Base-by-base conservation (phyloP, 2,113 vertebrate genomes). In the Sphyrna mokarran region DNA sequence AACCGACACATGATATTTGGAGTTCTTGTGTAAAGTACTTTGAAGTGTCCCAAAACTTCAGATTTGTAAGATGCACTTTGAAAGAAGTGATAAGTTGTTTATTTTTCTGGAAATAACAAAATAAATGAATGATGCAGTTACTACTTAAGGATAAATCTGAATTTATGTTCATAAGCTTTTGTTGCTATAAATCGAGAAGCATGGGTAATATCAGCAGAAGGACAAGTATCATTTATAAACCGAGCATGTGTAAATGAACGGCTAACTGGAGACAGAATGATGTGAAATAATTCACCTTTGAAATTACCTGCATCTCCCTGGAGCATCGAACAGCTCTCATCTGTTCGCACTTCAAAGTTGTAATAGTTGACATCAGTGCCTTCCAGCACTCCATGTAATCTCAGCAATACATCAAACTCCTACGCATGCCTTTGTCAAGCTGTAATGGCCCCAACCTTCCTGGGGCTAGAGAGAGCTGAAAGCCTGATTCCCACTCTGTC, bases 301-400 rank as follows among this genome's bases (percentile, higher is more conserved):
- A 91, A 91, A 91, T 91, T 91, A 91, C 89, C 89, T 90, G 54
- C 87, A 61, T 90, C 54, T 90, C 54, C 87, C 87, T 37, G 89
- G 5, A 94, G 63, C 93, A 22, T 16, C 43, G 37, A 69, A 70
- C 37, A 54, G 48, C 94, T 95, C 94, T 95, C 94, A 95, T 69
- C 94, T 54, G 63, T 95, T 72, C 68, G 33, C 68, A 95, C 68
- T 72, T 95, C 94, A 70, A 72, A 70, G 37, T 95, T 72, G 68
- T 54, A 72, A 72, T 48, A 72, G 66, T 72, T 33, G 69, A 95
- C 69, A 72, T 43, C 94, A 72, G 94, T 95, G 94, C 69, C 94
- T 95, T 95, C 69, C 23, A 68, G 94, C 94, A 72, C 3, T 48
- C 94, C 70, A 1, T 54, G 13, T 72, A 95, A 95, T 95, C 94